Evolutionary conservation across 1,140 invertebrate genomes (phyloP), one percentile per base, ranked within the genome.

Genomic region (Drosophila eugracilis): DNA sequence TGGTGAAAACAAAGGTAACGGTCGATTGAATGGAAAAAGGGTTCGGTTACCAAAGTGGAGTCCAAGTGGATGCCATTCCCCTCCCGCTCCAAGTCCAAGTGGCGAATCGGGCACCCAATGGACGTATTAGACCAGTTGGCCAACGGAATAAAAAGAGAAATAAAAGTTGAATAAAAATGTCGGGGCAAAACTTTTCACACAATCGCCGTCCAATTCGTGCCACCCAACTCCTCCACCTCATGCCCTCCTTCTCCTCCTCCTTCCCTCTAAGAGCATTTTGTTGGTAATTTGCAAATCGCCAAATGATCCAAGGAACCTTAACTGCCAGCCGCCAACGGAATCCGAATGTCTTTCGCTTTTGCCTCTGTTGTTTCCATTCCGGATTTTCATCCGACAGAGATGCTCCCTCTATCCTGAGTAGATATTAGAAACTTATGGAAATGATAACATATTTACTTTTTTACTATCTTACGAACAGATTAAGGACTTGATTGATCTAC

Each of bases 81-180:
- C 32, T 1, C 6, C 28, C 28, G 10, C 19, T 45, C 17, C 10
- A 21, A 58, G 55, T 22, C 37, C 70, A 66, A 81, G 24, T 72
- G 57, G 55, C 53, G 48, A 78, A 48, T 41, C 45, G 47, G 34
- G 71, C 59, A 63, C 80, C 80, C 83, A 49, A 45, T 48, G 81
- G 81, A 85, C 73, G 58, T 70, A 85, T 85, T 85, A 86, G 80
- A 58, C 17, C 26, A 32, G 34, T 10, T 32, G 22, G 36, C 14
- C 15, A 10, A 19, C 42, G 28, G 15, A 63, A 77, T 74, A 86
- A 77, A 81, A 69, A 65, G 52, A 72, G 73, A 77, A 81, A 81
- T 81, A 85, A 80, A 80, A 85, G 77, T 86, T 80, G 65, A 85
- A 85, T 86, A 86, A 76, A 84, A 75, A 80, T 76, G 77, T 55